These are phyloP conservation scores for Archegozetes longisetosus DNA, from an alignment of 1,140 invertebrate species.

Conservation along the genomic window DNA sequence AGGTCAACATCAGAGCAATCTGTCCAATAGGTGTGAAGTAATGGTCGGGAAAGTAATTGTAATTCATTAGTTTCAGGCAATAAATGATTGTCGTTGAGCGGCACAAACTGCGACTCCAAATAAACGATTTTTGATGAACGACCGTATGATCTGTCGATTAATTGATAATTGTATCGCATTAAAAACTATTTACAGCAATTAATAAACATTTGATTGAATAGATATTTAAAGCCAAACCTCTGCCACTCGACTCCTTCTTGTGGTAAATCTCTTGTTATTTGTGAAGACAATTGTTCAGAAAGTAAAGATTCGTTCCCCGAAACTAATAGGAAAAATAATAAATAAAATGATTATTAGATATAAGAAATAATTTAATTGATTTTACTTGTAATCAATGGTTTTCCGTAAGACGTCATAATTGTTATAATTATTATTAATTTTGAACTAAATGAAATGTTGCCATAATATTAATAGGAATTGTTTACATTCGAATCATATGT, in stretches of 20 bases:
- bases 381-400: no score
- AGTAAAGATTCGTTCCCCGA: background rate
- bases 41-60: background rate
- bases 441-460: no score
- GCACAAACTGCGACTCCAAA: background rate
- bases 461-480: no score
- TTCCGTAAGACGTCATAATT: no score
- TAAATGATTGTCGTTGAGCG: background rate
- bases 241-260: background rate
- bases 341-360: background rate
- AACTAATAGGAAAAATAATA: background rate
- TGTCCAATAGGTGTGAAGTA: background rate
- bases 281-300: background rate
- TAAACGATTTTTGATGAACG: background rate
- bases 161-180: no score
- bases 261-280: background rate
- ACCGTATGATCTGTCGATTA: background rate
- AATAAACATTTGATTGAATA: background rate
- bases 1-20: background rate
- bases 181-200: background rate
- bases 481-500: no score
- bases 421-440: no score
- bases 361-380: no score
- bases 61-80: background rate
- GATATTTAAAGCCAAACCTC: background rate